Percentiles rank a stretch among this genome's conserved stretches.
Conservation (phyloP, 2,113 vertebrate species). For the Pseudois nayaur region DNA sequence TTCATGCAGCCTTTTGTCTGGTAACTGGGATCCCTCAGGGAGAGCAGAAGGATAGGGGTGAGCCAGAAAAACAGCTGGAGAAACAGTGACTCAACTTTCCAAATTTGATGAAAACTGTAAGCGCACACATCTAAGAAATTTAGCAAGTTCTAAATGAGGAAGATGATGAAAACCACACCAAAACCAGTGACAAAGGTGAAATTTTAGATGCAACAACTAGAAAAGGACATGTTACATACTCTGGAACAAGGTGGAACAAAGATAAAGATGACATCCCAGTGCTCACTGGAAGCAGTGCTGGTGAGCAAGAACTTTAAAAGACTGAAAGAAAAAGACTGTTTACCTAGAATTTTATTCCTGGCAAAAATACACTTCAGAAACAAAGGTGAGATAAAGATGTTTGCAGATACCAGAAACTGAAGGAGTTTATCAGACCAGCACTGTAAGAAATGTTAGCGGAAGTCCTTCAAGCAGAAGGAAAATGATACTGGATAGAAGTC, state of each 20-base stretch:
- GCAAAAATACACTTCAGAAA: not conserved
- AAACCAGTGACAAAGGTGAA: not conserved
- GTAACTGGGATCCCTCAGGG: not conserved
- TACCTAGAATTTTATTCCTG: not conserved
- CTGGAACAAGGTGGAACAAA: not conserved
- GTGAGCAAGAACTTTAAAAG: not conserved
- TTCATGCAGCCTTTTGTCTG: not conserved
- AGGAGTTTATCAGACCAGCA: not conserved
- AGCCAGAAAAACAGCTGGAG: not conserved
- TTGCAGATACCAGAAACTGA: not conserved
- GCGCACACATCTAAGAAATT: not conserved
- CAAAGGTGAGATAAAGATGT: not conserved
- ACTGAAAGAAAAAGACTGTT: not conserved
- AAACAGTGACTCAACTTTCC: not conserved
- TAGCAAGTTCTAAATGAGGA: not conserved
- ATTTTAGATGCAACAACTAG: not conserved
- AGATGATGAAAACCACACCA: not conserved
- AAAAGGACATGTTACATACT: not conserved
- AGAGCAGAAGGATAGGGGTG: not conserved
- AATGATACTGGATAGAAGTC: not conserved
- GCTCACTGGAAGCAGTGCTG: not conserved
- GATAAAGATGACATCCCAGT: not conserved
- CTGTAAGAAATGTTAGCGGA: not conserved
- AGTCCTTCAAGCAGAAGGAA: not conserved
- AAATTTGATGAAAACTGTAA: not conserved